Evolutionary conservation across 2,888 invertebrate species (phyloP).

Genomic region (Scaptodrosophila latifasciaeformis): DNA sequence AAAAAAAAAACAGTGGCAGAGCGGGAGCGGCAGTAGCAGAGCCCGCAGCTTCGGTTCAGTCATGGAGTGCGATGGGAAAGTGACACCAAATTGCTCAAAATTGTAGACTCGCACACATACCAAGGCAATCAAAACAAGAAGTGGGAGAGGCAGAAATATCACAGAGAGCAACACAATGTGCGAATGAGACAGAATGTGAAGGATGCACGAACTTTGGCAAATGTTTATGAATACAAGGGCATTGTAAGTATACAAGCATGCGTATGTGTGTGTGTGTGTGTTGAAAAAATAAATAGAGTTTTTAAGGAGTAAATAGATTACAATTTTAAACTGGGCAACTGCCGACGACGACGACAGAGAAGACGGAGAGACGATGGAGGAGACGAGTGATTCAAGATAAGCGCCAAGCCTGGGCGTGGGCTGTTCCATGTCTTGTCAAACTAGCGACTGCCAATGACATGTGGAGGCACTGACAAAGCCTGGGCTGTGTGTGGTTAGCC

Average conservation of each 20-base stretch:
- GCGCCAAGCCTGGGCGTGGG: neutral
- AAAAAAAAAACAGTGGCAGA: too few relatives aligned
- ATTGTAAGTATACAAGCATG: conserved; percentile 49
- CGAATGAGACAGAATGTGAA: neutral
- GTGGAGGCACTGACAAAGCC: neutral
- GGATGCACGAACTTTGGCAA: neutral
- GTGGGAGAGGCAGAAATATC: too few relatives aligned
- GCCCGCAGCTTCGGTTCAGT: neutral
- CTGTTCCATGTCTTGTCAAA: too few relatives aligned
- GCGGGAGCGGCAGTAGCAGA: conserved; percentile 1
- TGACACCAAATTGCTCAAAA: conserved; percentile 45
- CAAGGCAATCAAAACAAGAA: too few relatives aligned
- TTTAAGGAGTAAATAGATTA: neutral
- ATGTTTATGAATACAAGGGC: conserved; percentile 61
- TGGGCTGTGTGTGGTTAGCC: conserved; percentile 15
- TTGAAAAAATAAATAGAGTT: neutral
- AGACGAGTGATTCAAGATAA: neutral
- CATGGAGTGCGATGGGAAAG: conserved; percentile 34
- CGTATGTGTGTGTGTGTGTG: neutral
- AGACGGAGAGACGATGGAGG: too few relatives aligned
- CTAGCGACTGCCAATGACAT: too few relatives aligned
- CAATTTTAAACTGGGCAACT: neutral
- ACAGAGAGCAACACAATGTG: conserved; percentile 13
- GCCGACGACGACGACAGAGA: neutral
- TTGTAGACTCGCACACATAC: too few relatives aligned